A percentile compares a stretch with the other conserved stretches of the same genome.
phyloP scores from a whole-genome alignment of 2,888 invertebrate species.

The Harpalus rubripes region DNA sequence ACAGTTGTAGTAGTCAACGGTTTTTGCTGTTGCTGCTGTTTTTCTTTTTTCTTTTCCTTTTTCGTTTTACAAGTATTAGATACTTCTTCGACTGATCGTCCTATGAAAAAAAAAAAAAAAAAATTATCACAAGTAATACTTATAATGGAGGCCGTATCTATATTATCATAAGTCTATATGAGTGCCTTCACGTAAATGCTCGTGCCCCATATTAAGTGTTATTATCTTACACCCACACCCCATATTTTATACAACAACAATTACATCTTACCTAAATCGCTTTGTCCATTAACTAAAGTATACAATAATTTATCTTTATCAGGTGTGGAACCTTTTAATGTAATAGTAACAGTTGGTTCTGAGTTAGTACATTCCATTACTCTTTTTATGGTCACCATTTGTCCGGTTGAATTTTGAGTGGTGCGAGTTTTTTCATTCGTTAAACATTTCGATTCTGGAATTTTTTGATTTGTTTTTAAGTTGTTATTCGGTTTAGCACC shows the following conservation, averaged over 20 bases:
- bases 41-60: constrained; percentile 79
- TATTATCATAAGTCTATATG: too few relatives aligned
- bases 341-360: constrained; percentile 88
- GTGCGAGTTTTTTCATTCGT: constrained; percentile 23
- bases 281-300: constrained; percentile 83
- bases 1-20: constrained; percentile 72
- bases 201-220: too few relatives aligned
- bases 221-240: not conserved
- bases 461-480: constrained; percentile 42
- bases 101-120: constrained; percentile 14
- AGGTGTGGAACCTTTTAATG: constrained; percentile 86
- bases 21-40: constrained; percentile 76
- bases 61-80: constrained; percentile 68
- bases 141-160: too few relatives aligned
- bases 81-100: constrained; percentile 7
- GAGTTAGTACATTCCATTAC: constrained; percentile 83
- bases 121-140: not conserved
- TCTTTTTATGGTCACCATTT: constrained; percentile 86
- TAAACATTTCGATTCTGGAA: constrained; percentile 5
- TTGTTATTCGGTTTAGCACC: not conserved
- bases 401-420: constrained; percentile 28
- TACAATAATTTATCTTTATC: constrained; percentile 87
- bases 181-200: too few relatives aligned
- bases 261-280: constrained; percentile 72
- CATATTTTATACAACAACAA: constrained; percentile 20